Base-by-base conservation (phyloP, 2,797 vertebrate species). In the Pelochelys cantorii region DNA sequence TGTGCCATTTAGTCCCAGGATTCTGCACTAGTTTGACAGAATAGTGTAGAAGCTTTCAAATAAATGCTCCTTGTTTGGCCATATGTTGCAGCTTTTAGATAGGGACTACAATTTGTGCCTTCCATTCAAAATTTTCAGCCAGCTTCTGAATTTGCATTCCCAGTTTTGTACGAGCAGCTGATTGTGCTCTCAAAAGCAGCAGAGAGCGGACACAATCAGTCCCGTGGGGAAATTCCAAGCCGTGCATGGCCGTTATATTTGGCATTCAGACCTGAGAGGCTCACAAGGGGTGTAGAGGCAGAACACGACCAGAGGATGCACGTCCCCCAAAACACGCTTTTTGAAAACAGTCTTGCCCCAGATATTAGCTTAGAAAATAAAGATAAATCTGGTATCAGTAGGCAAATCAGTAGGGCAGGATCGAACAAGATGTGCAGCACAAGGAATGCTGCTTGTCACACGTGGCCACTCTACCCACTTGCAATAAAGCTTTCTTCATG, bases 401-500 rank as follows among this genome's bases (percentile, higher is more conserved):
- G 74, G 5, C 8, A 29, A n/a, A 56, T 92, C 92, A 57, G 2
- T 88, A 10, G 1, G 79, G 1, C 8, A 60, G 54, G 83, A 4
- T 91, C 84, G 11, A 85, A 10, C 89, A 5, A 11, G 81, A 1
- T 5, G 2, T 0, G 5, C 92, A 5, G 5, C 83, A 34, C 92
- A n/a, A 71, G 89, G 75, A 85, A 93, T 83, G 85, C 74, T 68
- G 15, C 86, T 90, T 87, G 85, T 60, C 95, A 86, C 87, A 2
- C 0, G 37, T 83, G 93, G 85, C 94, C 93, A 83, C 94, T 88
- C 92, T 6, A 95, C 92, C 86, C 96, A 91, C 95, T 93, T 90
- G 94, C 93, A 95, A 93, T 95, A 94, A 62, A 93, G 85, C 53
- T 75, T 92, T 91, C 90, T 90, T 78, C 42, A 96, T 96, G 88